Base-by-base conservation (phyloP, 2,113 vertebrate genomes). In the Tautogolabrus adspersus region DNA sequence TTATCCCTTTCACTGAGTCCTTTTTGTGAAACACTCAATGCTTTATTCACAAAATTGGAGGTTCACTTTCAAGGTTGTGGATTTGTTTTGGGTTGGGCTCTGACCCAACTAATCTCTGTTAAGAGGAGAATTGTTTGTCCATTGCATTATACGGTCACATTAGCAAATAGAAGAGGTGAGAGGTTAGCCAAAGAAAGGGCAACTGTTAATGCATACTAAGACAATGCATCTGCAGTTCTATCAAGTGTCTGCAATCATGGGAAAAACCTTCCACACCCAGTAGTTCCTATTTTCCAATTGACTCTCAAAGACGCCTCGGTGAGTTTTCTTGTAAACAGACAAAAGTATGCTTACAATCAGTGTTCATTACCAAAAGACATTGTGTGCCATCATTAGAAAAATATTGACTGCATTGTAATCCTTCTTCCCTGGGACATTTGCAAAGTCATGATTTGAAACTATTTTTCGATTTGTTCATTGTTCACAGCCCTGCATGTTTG, bases 111-210 rank as follows among this genome's bases (percentile, higher is more conserved):
- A 70, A 80, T 82, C 83, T 79, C 57, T 40, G 19, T 51, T 78
- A 21, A 68, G 64, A 74, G 51, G 49, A 66, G 49, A 59, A 38
- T 52, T 70, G 57, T 4, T 38, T n/a, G 7, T 49, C 6, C 22
- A 9, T 86, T 90, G 79, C 67, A 52, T 79, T 84, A 85, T 40
- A 37, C 54, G 58, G 37, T 26, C 23, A 23, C 37, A 73, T 7
- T 79, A 44, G 30, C 52, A 38, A 22, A 46, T 51, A 77, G 13
- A 59, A 10, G 16, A 42, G 40, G 19, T 2, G 60, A 15, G 49
- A 70, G 65, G 40, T 80, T 56, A 64, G 56, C 44, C 42, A 65
- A 69, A 34, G 18, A 4, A 77, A 69, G 16, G 46, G 12, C 37
- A 73, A 11, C 54, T 26, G 42, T 65, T 46, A 34, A 37, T 26